Conservation (phyloP, 2,113 vertebrate genomes). For the Galeopterus variegatus region DNA sequence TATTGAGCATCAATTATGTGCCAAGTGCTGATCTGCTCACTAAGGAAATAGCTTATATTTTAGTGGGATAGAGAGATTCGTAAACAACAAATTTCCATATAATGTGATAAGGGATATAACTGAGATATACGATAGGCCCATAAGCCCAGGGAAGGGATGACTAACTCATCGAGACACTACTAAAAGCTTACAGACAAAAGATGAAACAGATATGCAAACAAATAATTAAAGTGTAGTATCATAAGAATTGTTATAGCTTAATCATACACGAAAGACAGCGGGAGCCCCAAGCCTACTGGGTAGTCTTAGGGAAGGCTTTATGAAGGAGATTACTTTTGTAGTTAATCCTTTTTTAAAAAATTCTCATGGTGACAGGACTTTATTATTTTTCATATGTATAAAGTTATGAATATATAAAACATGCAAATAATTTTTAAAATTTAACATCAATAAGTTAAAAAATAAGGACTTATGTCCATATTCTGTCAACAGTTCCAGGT, state of each 20-base stretch:
- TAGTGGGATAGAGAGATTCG: background rate
- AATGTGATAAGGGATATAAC: background rate
- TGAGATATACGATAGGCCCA: background rate
- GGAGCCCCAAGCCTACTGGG: background rate
- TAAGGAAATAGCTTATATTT: background rate
- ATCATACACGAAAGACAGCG: background rate
- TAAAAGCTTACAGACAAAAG: background rate
- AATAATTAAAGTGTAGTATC: background rate
- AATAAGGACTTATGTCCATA: no score
- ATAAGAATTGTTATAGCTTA: background rate
- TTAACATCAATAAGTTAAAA: no score
- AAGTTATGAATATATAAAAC: no score
- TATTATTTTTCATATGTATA: no score
- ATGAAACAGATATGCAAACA: constrained; percentile 20
- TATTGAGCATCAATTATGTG: background rate
- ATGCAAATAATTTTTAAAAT: no score
- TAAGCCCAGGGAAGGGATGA: background rate
- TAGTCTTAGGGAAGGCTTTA: background rate
- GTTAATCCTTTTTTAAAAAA: background rate
- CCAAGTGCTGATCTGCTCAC: background rate
- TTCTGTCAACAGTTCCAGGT: no score
- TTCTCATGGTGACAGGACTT: no score
- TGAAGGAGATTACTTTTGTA: background rate
- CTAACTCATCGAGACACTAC: background rate
- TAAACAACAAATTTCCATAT: background rate